Evolutionary conservation across 2,888 invertebrate genomes (phyloP).

Genomic region (Tiliacea citrago): DNA sequence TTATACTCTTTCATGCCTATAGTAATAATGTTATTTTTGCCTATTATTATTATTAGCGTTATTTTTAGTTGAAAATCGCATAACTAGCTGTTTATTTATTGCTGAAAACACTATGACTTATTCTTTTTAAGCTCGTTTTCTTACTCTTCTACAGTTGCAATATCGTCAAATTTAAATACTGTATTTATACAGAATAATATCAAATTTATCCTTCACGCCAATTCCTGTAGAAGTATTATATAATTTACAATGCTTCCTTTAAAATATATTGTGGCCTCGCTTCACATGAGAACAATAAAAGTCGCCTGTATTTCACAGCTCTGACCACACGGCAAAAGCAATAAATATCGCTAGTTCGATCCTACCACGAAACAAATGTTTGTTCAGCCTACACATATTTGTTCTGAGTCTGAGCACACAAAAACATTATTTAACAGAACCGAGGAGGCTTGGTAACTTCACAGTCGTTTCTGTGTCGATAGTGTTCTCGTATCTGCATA

Average conservation of each 20-base stretch:
- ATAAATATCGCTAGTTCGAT: slow-evolving; percentile 39
- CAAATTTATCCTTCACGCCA: neutral
- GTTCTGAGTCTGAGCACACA: slow-evolving; percentile 3
- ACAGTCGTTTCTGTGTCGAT: neutral
- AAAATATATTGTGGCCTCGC: neutral
- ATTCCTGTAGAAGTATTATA: neutral
- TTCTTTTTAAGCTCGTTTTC: neutral
- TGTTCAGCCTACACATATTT: slow-evolving; percentile 38
- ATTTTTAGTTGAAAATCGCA: neutral
- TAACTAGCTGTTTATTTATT: neutral
- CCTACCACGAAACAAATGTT: slow-evolving; percentile 34
- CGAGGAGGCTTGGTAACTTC: neutral
- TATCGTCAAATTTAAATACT: neutral
- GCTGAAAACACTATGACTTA: neutral
- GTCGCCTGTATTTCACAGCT: slow-evolving; percentile 14
- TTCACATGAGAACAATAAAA: slow-evolving; percentile 29
- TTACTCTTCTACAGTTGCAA: neutral
- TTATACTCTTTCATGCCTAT: neutral
- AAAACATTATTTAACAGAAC: slow-evolving; percentile 4
- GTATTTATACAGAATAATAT: neutral
- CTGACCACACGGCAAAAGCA: slow-evolving; percentile 42
- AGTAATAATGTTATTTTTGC: neutral
- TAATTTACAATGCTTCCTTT: neutral
- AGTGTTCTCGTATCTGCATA: neutral
- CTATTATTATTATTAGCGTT: too few species aligned